Base-by-base conservation (phyloP, 1,140 invertebrate species). In the Lysiphlebus fabarum region DNA sequence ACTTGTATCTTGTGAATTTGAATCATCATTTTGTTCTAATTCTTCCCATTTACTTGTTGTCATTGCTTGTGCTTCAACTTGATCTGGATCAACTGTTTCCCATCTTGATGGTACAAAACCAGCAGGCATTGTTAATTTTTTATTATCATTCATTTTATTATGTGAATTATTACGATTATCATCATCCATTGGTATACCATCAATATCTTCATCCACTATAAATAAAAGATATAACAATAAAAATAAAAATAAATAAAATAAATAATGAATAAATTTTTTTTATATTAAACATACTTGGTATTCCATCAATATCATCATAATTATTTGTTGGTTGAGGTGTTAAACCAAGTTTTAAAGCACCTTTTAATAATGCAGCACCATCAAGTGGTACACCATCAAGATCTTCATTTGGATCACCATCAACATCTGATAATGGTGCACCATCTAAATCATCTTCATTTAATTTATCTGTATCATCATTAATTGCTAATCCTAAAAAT, bases 71-170 rank as follows among this genome's bases (percentile, higher is more conserved):
- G 90, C 90, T 75, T 93, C 90, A 34, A 91, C 69, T 74, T 90
- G 84, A 68, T 92, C 86, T 2, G 90, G 90, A 79, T 96, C 93
- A 6, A 98, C 91, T 34, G 90, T 94, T 84, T 98, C 95, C 95
- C 95, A 98, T 72, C 93, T 91, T 0, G 94, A 96, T 7, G 91
- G 90, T 42, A 94, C 87, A 81, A 92, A 92, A 40, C 83, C 85
- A 10, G 86, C 86, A 43, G 83, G 79, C 64, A 82, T 75, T 42
- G 70, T 61, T 33, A 70, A 58, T 44, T 77, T 80, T 36, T 73
- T 77, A 26, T 26, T 26, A 1, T 76, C 73, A 12, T 75, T 71
- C 38, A 72, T 73, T 62, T 73, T 76, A 56, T 58, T 67, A 62
- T 67, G 70, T 48, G 59, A 64, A 51, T 69, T 70, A 40, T 58